Base-by-base conservation (phyloP, 1,140 invertebrate species). In the Schlechtendalia chinensis region DNA sequence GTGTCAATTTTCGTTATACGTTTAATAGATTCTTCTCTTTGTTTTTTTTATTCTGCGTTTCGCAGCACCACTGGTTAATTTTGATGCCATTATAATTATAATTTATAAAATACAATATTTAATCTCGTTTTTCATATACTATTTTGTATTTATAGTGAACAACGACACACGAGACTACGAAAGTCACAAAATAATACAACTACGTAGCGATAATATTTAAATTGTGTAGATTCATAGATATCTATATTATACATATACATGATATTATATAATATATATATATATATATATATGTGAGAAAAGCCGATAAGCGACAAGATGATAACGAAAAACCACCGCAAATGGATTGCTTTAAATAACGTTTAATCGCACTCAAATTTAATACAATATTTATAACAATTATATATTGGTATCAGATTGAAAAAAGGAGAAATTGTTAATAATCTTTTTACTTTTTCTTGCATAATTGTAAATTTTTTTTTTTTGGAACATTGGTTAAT, bases 1-100 rank as follows among this genome's bases (percentile, higher is more conserved):
- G 29, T 47, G 17, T 69, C 19, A 47, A 69, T 69, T 69, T 69
- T 69, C 19, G 19, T 0, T 19, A 22, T 69, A 10, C 39, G 19
- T 17, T 69, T 69, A 69, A 69, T 8, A 69, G n/a, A 50, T 69
- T 69, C 29, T 65, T 65, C 61, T 65, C 19, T 61, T 65, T 32
- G 16, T 63, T 63, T 63, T 63, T n/a, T 65, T 65, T 32, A 65
- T n/a, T 65, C 32, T 65, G 1, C 61, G 29, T 32, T 65, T 65
- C 29, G 27, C 29, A 65, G 61, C 29, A 32, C 17, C 61, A 65
- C 61, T 65, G 24, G 17, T 32, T 10, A 22, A 32, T 65, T 65
- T 65, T 39, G 61, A 65, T 32, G 61, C 29, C 61, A 65, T 65
- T 65, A 65, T 39, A 65, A 32, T 32, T 24, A 61, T 32, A 29